Conservation (phyloP, 2,888 invertebrate species). For the Hermaeophaga mercurialis region DNA sequence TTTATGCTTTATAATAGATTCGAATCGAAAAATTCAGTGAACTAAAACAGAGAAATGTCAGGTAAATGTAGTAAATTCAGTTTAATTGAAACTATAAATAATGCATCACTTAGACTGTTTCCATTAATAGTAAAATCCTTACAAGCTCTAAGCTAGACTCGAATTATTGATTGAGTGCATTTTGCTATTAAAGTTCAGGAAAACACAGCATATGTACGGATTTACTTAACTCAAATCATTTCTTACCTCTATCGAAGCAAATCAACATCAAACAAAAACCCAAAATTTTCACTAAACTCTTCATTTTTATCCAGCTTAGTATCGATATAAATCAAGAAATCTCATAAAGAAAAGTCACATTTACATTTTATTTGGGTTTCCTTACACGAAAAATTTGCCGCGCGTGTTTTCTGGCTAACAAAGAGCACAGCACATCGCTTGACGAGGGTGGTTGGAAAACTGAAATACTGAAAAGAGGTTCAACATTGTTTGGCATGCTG, state of each 20-base stretch:
- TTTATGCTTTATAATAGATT: no score
- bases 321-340: background rate
- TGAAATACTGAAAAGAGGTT: conserved; percentile 18
- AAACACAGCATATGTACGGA: background rate
- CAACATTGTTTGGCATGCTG: conserved; percentile 16
- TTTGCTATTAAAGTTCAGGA: conserved; percentile 5
- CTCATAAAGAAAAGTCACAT: conserved; percentile 5
- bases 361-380: conserved; percentile 19
- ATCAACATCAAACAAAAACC: conserved; percentile 20
- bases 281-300: conserved; percentile 11
- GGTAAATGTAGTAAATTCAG: no score
- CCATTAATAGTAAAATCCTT: no score
- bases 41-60: no score
- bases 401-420: conserved; percentile 5
- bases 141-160: background rate
- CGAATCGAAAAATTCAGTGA: no score
- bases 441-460: conserved; percentile 10
- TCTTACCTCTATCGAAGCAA: conserved; percentile 20
- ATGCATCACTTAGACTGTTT: no score
- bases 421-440: background rate
- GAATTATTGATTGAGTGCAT: conserved; percentile 6
- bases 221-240: background rate
- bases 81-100: no score
- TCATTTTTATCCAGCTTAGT: conserved; percentile 4
- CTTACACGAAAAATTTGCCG: background rate